phyloP scores from a whole-genome alignment of 2,888 invertebrate species.

The Pachydiplax longipennis region DNA sequence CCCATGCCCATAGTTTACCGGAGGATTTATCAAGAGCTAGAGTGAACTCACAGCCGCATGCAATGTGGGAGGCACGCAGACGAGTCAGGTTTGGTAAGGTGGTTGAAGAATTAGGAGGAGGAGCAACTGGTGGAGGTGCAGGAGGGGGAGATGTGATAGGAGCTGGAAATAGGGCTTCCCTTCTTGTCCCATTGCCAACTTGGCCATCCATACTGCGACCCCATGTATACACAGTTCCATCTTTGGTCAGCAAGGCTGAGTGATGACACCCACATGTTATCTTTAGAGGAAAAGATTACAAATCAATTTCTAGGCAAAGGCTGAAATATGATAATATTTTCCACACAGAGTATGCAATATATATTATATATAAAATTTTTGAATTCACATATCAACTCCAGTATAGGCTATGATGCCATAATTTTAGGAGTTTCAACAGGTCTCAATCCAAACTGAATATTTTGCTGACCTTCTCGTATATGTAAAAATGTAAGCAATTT shows the following conservation, averaged over 20 bases:
- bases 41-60: constrained; percentile 81
- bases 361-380: not conserved
- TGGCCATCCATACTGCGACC: constrained; percentile 92
- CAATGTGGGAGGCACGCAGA: constrained; percentile 58
- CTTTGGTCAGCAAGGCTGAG: constrained; percentile 74
- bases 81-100: constrained; percentile 46
- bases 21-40: constrained; percentile 66
- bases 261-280: constrained; percentile 80
- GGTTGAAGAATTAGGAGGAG: constrained; percentile 37
- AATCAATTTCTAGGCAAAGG: not conserved
- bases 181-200: constrained; percentile 75
- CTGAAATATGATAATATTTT: not conserved
- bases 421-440: no score
- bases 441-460: no score
- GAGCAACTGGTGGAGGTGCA: not conserved
- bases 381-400: constrained; percentile 13
- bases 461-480: no score
- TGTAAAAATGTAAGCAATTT: no score
- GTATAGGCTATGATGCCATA: no score
- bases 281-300: constrained; percentile 52
- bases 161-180: constrained; percentile 54
- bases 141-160: constrained; percentile 49
- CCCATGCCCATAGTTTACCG: constrained; percentile 78
- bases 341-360: not conserved
- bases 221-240: constrained; percentile 81